Evolutionary conservation across 1,140 invertebrate genomes (phyloP).

Genomic region (Ptiloglossa arizonensis): DNA sequence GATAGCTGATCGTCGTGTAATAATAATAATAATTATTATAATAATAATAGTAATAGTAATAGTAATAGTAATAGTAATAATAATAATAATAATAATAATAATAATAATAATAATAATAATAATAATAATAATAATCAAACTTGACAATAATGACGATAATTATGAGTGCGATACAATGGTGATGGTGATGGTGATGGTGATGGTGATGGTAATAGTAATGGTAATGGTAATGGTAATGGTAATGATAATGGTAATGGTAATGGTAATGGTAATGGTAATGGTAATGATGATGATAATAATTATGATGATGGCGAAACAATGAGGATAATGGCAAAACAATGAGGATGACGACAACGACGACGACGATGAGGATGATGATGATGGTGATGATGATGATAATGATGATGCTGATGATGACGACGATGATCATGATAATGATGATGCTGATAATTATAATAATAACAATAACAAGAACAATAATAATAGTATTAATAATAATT

Average conservation of each 20-base stretch:
- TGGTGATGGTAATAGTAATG: constrained; percentile 19
- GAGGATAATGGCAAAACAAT: no score
- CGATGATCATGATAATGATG: constrained; percentile 6
- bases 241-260: constrained; percentile 32
- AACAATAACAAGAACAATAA: constrained; percentile 27
- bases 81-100: background rate
- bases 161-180: background rate
- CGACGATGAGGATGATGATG: constrained; percentile 13
- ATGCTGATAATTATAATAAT: constrained; percentile 21
- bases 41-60: no score
- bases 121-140: background rate
- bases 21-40: no score
- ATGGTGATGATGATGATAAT: constrained; percentile 9
- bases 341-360: background rate
- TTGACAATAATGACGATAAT: background rate
- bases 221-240: constrained; percentile 18
- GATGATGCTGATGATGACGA: background rate
- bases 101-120: no score
- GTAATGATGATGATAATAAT: constrained; percentile 31
- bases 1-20: background rate
- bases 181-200: constrained; percentile 2
- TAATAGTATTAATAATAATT: constrained; percentile 43
- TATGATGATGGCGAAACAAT: background rate
- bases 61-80: no score
- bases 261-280: constrained; percentile 43